phyloP scores from a whole-genome alignment of 2,888 invertebrate genomes.

The Mechanitis mazaeus region DNA sequence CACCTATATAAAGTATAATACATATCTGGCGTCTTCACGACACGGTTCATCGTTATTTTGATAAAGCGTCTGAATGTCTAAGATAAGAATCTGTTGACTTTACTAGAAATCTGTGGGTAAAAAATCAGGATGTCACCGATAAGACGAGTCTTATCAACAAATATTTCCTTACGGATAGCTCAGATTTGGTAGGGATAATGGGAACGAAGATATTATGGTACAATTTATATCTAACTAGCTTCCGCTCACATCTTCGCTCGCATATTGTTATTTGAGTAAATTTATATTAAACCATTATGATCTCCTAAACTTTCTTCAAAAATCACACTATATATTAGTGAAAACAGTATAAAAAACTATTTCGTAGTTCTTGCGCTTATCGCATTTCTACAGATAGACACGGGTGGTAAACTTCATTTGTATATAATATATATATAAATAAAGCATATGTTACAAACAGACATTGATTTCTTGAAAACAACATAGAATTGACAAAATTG shows the following conservation, averaged over 20 bases:
- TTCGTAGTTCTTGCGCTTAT: no score
- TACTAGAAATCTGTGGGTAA: conserved; percentile 54
- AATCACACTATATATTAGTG: no score
- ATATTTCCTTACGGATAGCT: conserved; percentile 29
- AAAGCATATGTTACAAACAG: no score
- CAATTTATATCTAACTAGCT: not conserved
- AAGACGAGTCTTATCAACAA: conserved; percentile 39
- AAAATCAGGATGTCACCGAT: conserved; percentile 65
- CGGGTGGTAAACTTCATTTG: no score
- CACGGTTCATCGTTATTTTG: conserved; percentile 45
- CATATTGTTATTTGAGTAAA: no score
- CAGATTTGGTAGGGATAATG: conserved; percentile 25
- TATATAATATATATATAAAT: no score
- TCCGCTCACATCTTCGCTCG: no score
- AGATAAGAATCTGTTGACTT: conserved; percentile 64
- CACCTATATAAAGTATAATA: conserved; percentile 16
- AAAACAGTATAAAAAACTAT: no score
- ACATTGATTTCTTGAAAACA: no score
- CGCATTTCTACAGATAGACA: no score
- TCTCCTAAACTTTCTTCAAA: no score
- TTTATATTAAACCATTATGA: no score
- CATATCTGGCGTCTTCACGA: conserved; percentile 29
- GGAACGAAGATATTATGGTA: not conserved
- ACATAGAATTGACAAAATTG: not conserved
- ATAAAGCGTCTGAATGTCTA: conserved; percentile 50